Evolutionary conservation across 2,113 vertebrate species (phyloP), one percentile per base, ranked within the genome.

Genomic region (Pseudois nayaur): DNA sequence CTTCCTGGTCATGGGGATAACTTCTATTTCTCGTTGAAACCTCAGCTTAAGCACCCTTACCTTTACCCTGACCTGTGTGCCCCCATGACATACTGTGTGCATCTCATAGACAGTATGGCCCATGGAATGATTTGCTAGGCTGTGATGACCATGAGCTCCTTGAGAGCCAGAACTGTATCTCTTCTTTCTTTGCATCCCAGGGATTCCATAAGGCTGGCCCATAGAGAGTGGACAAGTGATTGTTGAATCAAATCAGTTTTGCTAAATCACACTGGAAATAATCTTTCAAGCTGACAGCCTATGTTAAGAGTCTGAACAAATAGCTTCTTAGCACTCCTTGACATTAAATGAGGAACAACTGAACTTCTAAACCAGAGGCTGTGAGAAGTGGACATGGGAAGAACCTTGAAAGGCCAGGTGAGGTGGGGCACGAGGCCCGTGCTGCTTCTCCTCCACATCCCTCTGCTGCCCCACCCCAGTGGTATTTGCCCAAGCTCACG

Each of bases 241-340:
- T 78, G 14, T 67, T 67, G 45, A 96, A 16, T 50, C 84, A 87
- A 54, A 50, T 82, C 87, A 67, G 82, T 67, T 29, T 59, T 95
- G 62, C 78, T 94, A 81, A 83, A 84, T 93, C 84, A 87, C 84
- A 79, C 74, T 93, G 74, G 78, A 96, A 62, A 96, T 92, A 40
- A 97, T 54, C 90, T 76, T 83, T 96, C 95, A 95, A 96, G 82
- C 79, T 55, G 93, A 95, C 95, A 23, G 40, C 45, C 25, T 5
- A 4, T 71, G 91, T 95, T 94, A 88, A 62, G 94, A 96, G 81
- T 85, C 74, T 84, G 45, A 92, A 87, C 86, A 97, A 95, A 90
- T 92, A 84, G 33, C 88, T 89, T 89, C 57, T 29, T 40, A 52
- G 60, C 48, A 52, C 15, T 45, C 43, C 59, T 59, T 43, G 43